Conservation (phyloP, 1,140 invertebrate species). For the Drosophila serrata region DNA sequence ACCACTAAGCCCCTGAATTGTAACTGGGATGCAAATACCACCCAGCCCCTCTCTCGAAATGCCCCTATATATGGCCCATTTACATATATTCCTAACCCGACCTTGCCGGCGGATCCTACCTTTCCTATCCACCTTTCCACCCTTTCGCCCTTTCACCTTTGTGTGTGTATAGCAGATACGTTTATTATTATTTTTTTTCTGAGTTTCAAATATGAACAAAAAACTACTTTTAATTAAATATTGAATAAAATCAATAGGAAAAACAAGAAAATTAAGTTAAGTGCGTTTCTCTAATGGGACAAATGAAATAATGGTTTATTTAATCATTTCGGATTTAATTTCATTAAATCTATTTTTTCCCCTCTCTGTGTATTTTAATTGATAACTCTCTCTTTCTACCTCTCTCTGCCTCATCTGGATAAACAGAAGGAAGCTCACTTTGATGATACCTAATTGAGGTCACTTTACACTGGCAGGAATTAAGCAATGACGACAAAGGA, state of each 20-base stretch:
- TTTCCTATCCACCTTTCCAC: not conserved
- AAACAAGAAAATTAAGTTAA: constrained; percentile 21
- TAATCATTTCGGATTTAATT: too few species aligned
- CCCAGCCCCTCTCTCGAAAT: not conserved
- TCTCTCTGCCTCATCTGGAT: too few species aligned
- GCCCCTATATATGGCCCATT: constrained; percentile 9
- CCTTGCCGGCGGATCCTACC: constrained; percentile 14
- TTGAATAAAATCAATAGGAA: constrained; percentile 51
- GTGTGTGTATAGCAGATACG: constrained; percentile 45
- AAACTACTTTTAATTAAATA: constrained; percentile 63
- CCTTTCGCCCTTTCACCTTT: not conserved
- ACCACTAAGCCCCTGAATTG: constrained; percentile 55
- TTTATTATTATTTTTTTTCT: constrained; percentile 63
- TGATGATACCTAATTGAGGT: too few species aligned
- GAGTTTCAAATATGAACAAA: constrained; percentile 46
- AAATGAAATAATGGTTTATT: not conserved
- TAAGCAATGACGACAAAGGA: too few species aligned
- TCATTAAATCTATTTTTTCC: too few species aligned
- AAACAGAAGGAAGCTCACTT: too few species aligned
- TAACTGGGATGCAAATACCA: constrained; percentile 1
- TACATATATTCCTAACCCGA: constrained; percentile 7
- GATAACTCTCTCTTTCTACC: too few species aligned
- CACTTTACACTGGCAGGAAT: too few species aligned
- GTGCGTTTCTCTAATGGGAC: not conserved
- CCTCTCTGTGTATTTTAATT: too few species aligned